A percentile compares a stretch with the other conserved stretches of the same genome.
phyloP scores from a whole-genome alignment of 2,113 vertebrate species.

The Gallinago media region DNA sequence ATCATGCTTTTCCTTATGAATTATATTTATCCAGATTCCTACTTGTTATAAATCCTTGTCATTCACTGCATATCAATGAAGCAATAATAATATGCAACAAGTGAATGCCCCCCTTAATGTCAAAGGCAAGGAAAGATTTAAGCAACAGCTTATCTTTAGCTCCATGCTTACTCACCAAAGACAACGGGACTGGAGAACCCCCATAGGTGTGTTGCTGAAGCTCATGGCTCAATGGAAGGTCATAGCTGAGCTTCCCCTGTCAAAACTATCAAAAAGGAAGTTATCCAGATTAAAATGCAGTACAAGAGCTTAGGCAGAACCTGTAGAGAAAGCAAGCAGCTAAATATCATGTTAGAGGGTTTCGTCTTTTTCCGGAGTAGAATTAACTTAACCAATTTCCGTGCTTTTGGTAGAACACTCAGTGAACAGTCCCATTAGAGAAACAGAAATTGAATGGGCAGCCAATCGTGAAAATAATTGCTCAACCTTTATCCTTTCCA shows the following conservation, averaged over 20 bases:
- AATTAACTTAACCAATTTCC: slow-evolving; percentile 44
- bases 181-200: neutral
- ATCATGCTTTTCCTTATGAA: neutral
- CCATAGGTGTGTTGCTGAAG: neutral
- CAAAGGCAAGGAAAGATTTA: neutral
- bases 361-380: neutral
- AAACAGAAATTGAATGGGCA: slow-evolving; percentile 63
- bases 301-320: neutral
- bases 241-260: slow-evolving; percentile 4
- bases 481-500: slow-evolving; percentile 45
- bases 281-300: neutral
- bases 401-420: neutral
- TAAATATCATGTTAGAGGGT: slow-evolving; percentile 14
- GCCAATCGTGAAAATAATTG: slow-evolving; percentile 58
- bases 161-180: neutral
- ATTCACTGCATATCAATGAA: neutral
- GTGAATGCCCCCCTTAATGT: neutral
- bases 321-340: neutral
- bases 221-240: neutral
- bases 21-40: neutral
- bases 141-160: neutral
- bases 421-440: slow-evolving; percentile 51
- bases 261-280: neutral
- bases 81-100: neutral
- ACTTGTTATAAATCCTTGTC: neutral